Percentiles rank a stretch among this genome's conserved stretches.
Conservation (phyloP, 2,113 vertebrate species). For the Gallinago media region DNA sequence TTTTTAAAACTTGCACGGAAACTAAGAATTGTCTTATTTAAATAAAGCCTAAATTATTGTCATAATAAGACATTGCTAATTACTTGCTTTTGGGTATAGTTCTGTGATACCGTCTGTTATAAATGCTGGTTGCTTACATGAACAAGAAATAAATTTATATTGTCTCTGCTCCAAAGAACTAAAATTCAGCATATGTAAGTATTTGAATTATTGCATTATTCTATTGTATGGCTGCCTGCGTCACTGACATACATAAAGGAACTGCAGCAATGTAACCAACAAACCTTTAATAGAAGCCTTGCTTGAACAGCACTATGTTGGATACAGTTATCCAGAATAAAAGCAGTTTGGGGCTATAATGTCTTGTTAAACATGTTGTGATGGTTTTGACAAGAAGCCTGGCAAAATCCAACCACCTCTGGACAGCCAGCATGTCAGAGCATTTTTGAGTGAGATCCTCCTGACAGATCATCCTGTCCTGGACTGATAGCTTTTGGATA, state of each 20-base stretch:
- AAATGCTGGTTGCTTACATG: neutral
- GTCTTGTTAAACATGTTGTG: constrained; percentile 14
- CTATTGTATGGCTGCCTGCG: neutral
- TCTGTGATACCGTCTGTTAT: neutral
- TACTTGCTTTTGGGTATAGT: neutral
- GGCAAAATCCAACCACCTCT: neutral
- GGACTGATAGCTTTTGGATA: neutral
- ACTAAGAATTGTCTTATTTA: neutral
- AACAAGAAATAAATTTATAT: neutral
- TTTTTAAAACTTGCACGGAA: neutral
- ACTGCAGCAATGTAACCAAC: neutral
- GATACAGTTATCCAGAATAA: neutral
- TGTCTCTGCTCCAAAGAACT: neutral
- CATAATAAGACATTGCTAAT: neutral
- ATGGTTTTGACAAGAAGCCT: neutral
- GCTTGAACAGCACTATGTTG: neutral
- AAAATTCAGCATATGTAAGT: neutral
- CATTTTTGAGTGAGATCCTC: neutral
- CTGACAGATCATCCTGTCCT: neutral
- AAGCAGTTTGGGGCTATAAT: neutral
- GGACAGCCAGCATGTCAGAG: neutral
- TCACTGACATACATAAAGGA: neutral
- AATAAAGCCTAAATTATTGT: neutral
- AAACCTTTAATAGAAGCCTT: neutral
- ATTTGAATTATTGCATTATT: neutral